Evolutionary conservation across 2,797 vertebrate genomes (phyloP), one percentile per base, ranked within the genome.

Genomic region (Malacoraja senta): DNA sequence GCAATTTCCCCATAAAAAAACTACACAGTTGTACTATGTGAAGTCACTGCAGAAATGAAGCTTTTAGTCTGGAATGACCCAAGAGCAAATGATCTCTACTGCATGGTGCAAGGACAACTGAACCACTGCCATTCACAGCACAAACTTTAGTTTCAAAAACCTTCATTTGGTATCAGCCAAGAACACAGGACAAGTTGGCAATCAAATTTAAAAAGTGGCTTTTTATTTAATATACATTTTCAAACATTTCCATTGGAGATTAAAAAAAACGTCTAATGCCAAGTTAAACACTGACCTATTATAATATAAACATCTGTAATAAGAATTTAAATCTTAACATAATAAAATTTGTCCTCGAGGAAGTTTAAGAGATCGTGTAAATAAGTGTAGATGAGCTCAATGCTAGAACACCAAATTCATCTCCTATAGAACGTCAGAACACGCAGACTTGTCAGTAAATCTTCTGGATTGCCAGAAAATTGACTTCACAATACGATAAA

Each of bases 171-270:
- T 21, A 78, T 32, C 15, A 32, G 77, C 8, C 24, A 58, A 83
- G 9, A 83, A 81, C 78, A 80, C 17, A 72, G 71, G 9, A 32
- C 12, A 53, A 53, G 44, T 44, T 44, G 21, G 10, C 12, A 32
- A 26, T 21, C 12, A 91, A 38, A 10, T 53, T 92, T 92, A 29
- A 76, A 74, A 53, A 92, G 21, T 88, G 68, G 90, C 38, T 53
- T 92, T 92, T 92, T 92, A 92, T 92, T 88, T 12, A 88, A 63
- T 86, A 88, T 35, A 88, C 61, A 88, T 88, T 88, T 91, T 92
- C 71, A 92, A 72, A 92, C 90, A 92, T 92, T 92, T 74, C 12
- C 90, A 74, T 92, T 74, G 19, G 13, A 72, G 71, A 21, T 71
- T 92, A 76, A 53, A 92, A 1, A 92, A 92, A 65, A 29, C 4